Percentiles rank a stretch among this genome's conserved stretches.
Conservation (phyloP, 35 echinoderm and acorn worm species). For the Ophioderma brevispina region DNA sequence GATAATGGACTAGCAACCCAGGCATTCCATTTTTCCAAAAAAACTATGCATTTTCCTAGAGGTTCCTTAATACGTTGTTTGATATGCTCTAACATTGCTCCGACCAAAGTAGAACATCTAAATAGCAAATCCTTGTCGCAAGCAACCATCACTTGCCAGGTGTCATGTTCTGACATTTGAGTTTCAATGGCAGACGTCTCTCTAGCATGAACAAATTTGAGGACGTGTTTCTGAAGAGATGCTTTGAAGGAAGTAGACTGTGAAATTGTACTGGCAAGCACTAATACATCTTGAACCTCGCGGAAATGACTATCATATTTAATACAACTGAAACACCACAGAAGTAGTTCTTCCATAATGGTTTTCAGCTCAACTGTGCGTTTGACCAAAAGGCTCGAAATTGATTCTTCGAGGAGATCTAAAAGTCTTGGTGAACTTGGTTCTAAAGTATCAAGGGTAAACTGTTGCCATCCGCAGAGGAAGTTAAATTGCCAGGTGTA, state of each 20-base stretch:
- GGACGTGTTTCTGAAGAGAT: background rate
- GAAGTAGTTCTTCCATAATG: constrained; percentile 21
- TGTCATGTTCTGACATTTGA: no score
- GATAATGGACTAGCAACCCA: background rate
- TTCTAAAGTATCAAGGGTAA: background rate
- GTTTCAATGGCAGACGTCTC: no score
- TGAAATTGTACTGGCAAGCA: background rate
- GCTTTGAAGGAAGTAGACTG: no score
- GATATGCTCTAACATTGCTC: constrained; percentile 24
- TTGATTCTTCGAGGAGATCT: background rate
- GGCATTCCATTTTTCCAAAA: constrained; percentile 18
- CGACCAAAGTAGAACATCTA: constrained; percentile 7
- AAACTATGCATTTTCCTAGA: constrained; percentile 13
- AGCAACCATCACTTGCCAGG: constrained; percentile 27
- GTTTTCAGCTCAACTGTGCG: background rate
- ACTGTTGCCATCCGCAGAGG: background rate
- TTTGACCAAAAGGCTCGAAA: background rate
- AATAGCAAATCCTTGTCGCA: constrained; percentile 9
- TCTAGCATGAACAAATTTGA: background rate
- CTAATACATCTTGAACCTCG: background rate
- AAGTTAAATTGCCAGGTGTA: background rate
- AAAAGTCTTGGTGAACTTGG: background rate
- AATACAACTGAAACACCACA: constrained; percentile 33
- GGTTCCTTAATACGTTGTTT: background rate
- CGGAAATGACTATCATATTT: background rate